Conservation (phyloP, 2,888 invertebrate species). For the Lepetodrilus schrolli region DNA sequence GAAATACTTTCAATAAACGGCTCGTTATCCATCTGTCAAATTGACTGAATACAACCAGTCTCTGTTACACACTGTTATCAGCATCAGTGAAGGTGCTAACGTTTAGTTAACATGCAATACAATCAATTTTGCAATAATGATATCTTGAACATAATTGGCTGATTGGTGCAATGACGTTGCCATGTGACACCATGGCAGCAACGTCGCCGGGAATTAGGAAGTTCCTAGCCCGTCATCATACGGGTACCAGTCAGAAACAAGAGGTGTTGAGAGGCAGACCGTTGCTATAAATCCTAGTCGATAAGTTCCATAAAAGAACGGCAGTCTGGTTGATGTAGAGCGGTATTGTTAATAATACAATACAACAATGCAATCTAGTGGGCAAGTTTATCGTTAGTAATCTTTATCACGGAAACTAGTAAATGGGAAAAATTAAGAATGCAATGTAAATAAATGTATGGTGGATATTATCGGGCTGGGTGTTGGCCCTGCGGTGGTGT, state of each 20-base stretch:
- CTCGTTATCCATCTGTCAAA: too few relatives aligned
- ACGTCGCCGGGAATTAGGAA: not conserved
- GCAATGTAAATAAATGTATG: conserved; percentile 16
- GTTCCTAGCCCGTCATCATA: not conserved
- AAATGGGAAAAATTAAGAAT: conserved; percentile 14
- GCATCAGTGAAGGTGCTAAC: too few relatives aligned
- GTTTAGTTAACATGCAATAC: not conserved
- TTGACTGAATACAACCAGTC: too few relatives aligned
- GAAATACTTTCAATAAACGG: too few relatives aligned
- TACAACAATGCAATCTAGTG: not conserved
- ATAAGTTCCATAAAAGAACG: conserved; percentile 18
- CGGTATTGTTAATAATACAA: conserved; percentile 19
- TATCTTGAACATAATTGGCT: not conserved
- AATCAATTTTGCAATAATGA: not conserved
- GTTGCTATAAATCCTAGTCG: conserved; percentile 14
- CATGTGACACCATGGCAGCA: conserved; percentile 6
- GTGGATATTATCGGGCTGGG: conserved; percentile 8
- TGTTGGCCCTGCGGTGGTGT: not conserved
- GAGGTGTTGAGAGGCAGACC: not conserved
- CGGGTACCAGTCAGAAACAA: not conserved
- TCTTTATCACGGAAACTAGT: conserved; percentile 10
- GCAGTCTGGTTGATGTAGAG: conserved; percentile 14
- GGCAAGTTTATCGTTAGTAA: not conserved
- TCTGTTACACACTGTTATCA: too few relatives aligned
- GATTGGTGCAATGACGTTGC: conserved; percentile 18